Conservation (phyloP, 2,113 vertebrate genomes). For the Lepus timidus region DNA sequence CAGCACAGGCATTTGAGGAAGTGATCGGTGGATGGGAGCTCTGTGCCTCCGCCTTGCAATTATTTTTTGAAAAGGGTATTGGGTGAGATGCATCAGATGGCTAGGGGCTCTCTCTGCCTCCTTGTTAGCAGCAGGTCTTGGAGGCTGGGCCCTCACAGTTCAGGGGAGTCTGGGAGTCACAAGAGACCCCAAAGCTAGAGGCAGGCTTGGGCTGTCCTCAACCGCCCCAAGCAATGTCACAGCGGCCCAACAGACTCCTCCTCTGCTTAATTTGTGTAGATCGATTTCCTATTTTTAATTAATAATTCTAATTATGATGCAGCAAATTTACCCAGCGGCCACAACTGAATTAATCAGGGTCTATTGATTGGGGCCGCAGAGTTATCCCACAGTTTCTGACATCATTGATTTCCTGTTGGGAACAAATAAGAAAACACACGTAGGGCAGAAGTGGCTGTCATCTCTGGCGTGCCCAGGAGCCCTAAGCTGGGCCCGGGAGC, state of each 20-base stretch:
- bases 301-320: conserved; percentile 99
- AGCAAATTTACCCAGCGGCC: conserved; percentile 93
- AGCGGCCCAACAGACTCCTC: conserved; percentile 90
- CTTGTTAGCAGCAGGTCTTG: background rate
- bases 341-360: conserved; percentile 92
- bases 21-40: too few species aligned
- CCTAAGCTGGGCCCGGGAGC: conserved; percentile 74
- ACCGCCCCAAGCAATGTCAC: conserved; percentile 90
- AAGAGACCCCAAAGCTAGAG: conserved; percentile 29
- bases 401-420: conserved; percentile 91
- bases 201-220: background rate
- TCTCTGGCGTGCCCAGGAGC: conserved; percentile 63
- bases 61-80: background rate
- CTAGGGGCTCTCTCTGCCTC: background rate
- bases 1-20: too few species aligned
- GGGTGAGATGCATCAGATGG: background rate
- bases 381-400: conserved; percentile 91
- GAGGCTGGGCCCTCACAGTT: background rate
- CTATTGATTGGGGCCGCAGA: conserved; percentile 89
- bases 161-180: background rate
- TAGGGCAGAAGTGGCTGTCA: conserved; percentile 79
- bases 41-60: too few species aligned
- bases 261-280: conserved; percentile 95
- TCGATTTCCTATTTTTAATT: conserved; percentile 99
- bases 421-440: conserved; percentile 85